Percentiles rank a stretch among this genome's conserved stretches.
phyloP scores from a whole-genome alignment of 2,888 invertebrate species.

The Noctua janthina region DNA sequence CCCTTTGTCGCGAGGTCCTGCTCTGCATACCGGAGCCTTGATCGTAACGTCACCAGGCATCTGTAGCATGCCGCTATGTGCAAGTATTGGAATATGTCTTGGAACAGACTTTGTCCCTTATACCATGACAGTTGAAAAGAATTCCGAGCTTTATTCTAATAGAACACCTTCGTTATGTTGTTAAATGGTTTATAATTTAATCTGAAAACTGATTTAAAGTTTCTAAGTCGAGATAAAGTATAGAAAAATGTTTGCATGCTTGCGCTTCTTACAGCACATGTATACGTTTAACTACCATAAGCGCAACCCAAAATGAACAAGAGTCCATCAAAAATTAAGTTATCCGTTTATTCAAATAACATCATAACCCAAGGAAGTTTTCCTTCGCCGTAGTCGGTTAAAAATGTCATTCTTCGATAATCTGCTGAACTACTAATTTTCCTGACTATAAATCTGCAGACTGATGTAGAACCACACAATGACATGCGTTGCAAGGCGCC shows the following conservation, averaged over 20 bases:
- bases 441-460: not conserved
- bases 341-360: not conserved
- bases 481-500: not conserved
- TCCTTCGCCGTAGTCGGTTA: too few relatives aligned
- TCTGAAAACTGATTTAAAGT: not conserved
- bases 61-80: constrained; percentile 10
- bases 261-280: not conserved
- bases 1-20: constrained; percentile 56
- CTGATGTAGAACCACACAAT: not conserved
- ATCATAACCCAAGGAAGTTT: not conserved
- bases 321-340: not conserved
- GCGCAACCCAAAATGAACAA: not conserved
- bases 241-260: too few relatives aligned
- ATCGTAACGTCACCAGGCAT: constrained; percentile 26
- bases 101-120: not conserved
- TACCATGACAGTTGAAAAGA: not conserved
- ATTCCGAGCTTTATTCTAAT: not conserved
- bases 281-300: not conserved
- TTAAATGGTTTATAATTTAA: not conserved
- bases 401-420: not conserved
- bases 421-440: not conserved
- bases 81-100: constrained; percentile 24
- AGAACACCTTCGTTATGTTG: not conserved
- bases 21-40: constrained; percentile 47
- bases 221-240: not conserved